Conservation (phyloP, 1,140 invertebrate genomes). For the Euura saliciscinereae region DNA sequence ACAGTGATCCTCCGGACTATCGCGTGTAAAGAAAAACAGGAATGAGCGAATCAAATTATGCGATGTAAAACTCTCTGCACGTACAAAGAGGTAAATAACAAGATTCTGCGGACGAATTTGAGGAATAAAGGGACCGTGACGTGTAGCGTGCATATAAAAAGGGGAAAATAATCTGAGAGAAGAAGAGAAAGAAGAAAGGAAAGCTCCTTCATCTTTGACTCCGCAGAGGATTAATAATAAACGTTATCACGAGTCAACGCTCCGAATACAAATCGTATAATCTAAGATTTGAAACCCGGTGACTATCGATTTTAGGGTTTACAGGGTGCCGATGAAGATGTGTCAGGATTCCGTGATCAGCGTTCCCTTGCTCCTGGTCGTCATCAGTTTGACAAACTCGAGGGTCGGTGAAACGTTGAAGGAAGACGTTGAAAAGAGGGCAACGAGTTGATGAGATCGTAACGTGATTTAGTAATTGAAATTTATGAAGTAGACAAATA, state of each 20-base stretch:
- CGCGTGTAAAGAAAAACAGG: background rate
- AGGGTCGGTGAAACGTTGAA: conserved; percentile 11
- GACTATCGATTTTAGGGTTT: conserved; percentile 13
- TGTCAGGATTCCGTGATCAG: background rate
- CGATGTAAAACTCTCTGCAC: too few relatives aligned
- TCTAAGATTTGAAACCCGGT: conserved; percentile 13
- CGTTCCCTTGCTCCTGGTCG: conserved; percentile 19
- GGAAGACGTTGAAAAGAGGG: conserved; percentile 21
- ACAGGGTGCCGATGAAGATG: background rate
- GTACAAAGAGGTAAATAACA: too few relatives aligned
- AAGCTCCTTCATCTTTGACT: background rate
- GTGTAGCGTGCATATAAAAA: too few relatives aligned
- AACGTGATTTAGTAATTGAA: conserved; percentile 29
- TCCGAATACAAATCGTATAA: background rate
- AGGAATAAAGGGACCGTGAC: too few relatives aligned
- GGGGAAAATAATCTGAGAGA: background rate
- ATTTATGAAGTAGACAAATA: conserved; percentile 22
- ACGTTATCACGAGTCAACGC: background rate
- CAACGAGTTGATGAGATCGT: background rate
- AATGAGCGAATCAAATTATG: too few relatives aligned
- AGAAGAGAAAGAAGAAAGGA: too few relatives aligned
- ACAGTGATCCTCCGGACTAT: background rate
- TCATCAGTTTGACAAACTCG: background rate
- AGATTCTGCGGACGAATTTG: too few relatives aligned
- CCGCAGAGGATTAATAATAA: conserved; percentile 2